Percentiles rank a stretch among this genome's conserved stretches.
Conservation (phyloP, 2,888 invertebrate genomes). For the Arctia plantaginis region DNA sequence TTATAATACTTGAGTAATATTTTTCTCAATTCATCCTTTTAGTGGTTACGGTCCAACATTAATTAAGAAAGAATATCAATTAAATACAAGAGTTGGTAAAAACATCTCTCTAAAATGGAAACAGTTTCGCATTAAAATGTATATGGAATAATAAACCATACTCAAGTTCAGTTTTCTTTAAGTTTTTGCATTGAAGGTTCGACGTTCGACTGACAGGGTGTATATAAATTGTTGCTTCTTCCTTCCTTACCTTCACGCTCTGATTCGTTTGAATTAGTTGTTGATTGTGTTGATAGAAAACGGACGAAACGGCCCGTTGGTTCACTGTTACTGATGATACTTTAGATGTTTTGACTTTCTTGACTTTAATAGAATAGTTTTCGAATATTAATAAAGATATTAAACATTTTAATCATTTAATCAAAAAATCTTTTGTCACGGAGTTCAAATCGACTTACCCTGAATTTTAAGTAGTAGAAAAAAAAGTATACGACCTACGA, state of each 20-base stretch:
- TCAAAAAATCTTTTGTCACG: no score
- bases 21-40: no score
- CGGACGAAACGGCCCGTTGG: background rate
- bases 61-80: no score
- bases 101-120: background rate
- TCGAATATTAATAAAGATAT: no score
- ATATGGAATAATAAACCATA: background rate
- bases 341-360: background rate
- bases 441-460: no score
- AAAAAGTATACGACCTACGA: no score
- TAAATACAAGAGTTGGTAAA: no score
- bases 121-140: background rate
- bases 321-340: background rate
- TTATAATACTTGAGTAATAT: no score
- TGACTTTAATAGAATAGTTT: background rate
- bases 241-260: constrained; percentile 49
- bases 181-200: constrained; percentile 37
- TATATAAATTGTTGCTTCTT: constrained; percentile 39
- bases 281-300: constrained; percentile 16
- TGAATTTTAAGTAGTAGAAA: no score
- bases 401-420: no score
- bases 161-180: background rate
- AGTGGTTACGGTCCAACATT: no score
- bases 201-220: constrained; percentile 20
- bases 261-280: constrained; percentile 27